These are phyloP conservation scores for Darevskia nairensis DNA, from an alignment of 2,797 vertebrate genomes.

Conservation along the genomic window DNA sequence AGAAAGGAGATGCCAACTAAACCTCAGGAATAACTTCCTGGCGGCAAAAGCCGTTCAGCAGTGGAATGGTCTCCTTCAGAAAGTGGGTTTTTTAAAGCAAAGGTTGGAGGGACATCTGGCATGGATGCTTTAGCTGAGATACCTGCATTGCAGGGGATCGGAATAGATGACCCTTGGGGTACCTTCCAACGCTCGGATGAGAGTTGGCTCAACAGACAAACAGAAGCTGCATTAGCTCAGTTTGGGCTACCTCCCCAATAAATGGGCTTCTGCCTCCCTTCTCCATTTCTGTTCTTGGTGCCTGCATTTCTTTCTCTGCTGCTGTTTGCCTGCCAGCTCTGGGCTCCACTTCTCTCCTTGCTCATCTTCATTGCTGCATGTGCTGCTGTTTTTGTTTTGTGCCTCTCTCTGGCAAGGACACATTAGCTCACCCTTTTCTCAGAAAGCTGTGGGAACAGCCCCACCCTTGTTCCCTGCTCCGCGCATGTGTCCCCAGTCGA, in stretches of 20 bases:
- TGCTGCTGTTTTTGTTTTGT: conserved; percentile 25
- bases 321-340: not conserved
- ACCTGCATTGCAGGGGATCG: too few species aligned
- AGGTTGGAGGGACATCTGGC: too few species aligned
- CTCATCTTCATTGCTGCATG: not conserved
- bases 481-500: not conserved
- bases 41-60: too few species aligned
- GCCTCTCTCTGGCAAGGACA: conserved; percentile 21
- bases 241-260: not conserved
- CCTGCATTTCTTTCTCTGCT: not conserved
- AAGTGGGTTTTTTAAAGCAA: too few species aligned
- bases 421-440: conserved; percentile 36
- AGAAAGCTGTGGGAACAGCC: conserved; percentile 46
- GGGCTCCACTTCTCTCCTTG: not conserved
- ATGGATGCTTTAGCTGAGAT: too few species aligned
- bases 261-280: not conserved
- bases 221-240: not conserved
- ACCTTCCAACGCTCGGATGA: too few species aligned
- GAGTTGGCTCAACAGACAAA: too few species aligned
- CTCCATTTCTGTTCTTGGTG: not conserved
- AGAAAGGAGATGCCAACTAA: too few species aligned
- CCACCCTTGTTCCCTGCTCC: conserved; percentile 11
- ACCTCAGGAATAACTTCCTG: too few species aligned
- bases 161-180: too few species aligned
- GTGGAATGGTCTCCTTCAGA: too few species aligned